A percentile compares a stretch with the other conserved stretches of the same genome.
Conservation (phyloP, 2,797 vertebrate species). For the Coendou prehensilis region DNA sequence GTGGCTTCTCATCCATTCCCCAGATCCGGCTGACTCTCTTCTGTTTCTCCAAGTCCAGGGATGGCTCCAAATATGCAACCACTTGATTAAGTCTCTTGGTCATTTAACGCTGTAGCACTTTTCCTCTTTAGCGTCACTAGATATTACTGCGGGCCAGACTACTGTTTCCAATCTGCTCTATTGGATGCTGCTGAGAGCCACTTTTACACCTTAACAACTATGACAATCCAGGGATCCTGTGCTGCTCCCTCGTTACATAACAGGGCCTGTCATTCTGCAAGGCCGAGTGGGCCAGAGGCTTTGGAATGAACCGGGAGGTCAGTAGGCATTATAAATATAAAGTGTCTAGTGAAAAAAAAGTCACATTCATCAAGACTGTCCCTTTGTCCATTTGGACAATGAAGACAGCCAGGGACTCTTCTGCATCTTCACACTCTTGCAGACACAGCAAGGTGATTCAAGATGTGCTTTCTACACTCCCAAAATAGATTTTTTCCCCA, state of each 20-base stretch:
- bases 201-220: not conserved
- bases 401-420: not conserved
- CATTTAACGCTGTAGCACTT: not conserved
- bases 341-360: not conserved
- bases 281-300: not conserved
- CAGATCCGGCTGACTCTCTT: not conserved
- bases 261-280: not conserved
- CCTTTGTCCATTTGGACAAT: not conserved
- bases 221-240: not conserved
- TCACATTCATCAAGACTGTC: not conserved
- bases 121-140: not conserved
- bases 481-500: slow-evolving; percentile 36
- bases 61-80: not conserved
- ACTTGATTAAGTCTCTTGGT: too few species aligned
- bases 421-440: not conserved
- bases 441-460: not conserved
- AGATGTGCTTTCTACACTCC: slow-evolving; percentile 20
- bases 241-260: not conserved
- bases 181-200: not conserved
- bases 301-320: not conserved
- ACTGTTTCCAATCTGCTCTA: not conserved
- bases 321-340: not conserved
- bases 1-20: not conserved
- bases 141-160: not conserved
- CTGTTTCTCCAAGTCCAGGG: not conserved